Evolutionary conservation across 2,113 vertebrate genomes (phyloP), one percentile per base, ranked within the genome.

Genomic region (Triplophysa siluroides): DNA sequence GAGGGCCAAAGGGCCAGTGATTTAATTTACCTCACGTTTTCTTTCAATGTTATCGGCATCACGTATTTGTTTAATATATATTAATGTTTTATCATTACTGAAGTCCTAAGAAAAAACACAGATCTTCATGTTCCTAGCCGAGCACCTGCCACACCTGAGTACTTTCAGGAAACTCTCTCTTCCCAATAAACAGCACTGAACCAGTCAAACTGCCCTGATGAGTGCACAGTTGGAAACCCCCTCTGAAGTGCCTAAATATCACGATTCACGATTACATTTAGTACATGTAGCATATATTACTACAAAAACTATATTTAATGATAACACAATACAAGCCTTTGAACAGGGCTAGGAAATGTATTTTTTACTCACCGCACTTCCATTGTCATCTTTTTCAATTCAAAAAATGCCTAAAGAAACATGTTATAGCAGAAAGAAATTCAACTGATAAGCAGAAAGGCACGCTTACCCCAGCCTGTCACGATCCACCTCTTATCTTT

Each of bases 41-140:
- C 24, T 81, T 29, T 78, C 52, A 78, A 63, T 78, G 75, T 76
- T 78, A 85, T 85, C 65, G 68, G 43, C 76, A 81, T 81, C 79
- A 81, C 52, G 41, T 77, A 72, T 86, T 78, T 73, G 76, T 85
- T 83, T 76, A n/a, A n/a, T n/a, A n/a, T n/a, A n/a, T n/a, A n/a
- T n/a, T n/a, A 85, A 78, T 72, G 82, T 78, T 83, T 85, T 81
- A 85, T 78, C 76, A 81, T 83, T 83, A 78, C 70, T 71, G 33
- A 83, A 78, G 78, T 83, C 56, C 78, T 75, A 69, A 65, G 38
- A 74, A 65, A 78, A 76, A 63, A 67, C 81, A 70, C 8, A 67
- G 79, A 73, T 50, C 70, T 62, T 63, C 16, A 68, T 75, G 79
- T 84, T 43, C 63, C 64, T 52, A 78, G 16, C 65, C 19, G 45